Evolutionary conservation across 2,113 vertebrate genomes (phyloP).

Genomic region (Chionodraco myersi): DNA sequence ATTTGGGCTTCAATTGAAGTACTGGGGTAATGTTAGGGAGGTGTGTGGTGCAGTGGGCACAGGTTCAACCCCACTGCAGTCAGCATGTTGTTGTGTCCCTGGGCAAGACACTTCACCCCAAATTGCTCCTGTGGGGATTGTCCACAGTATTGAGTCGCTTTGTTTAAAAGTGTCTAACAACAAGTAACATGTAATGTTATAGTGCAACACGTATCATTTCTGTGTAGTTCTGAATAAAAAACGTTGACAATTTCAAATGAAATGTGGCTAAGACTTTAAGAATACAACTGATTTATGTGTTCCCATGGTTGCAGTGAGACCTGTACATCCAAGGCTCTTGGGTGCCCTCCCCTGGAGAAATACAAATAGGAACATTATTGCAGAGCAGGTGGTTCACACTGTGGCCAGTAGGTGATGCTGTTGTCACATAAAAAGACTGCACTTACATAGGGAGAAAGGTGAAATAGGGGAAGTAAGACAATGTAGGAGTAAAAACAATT

Average conservation of each 20-base stretch:
- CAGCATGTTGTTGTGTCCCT: too few species aligned
- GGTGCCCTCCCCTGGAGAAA: constrained; percentile 81
- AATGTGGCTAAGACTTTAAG: constrained; percentile 39
- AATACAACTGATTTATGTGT: constrained; percentile 43
- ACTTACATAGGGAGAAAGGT: not conserved
- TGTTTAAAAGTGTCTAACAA: too few species aligned
- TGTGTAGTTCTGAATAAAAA: constrained; percentile 41
- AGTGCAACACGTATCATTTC: constrained; percentile 22
- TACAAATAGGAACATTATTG: not conserved
- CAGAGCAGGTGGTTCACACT: not conserved
- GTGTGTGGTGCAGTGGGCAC: too few species aligned
- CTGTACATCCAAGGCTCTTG: constrained; percentile 66
- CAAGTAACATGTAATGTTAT: not conserved
- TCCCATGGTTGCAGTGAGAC: not conserved
- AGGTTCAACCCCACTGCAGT: too few species aligned
- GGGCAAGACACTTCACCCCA: too few species aligned
- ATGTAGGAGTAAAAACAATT: constrained; percentile 19
- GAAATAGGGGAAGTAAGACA: not conserved
- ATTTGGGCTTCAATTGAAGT: not conserved
- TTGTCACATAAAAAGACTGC: constrained; percentile 37
- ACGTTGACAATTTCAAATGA: constrained; percentile 51
- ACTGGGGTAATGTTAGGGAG: not conserved
- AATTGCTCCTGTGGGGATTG: too few species aligned
- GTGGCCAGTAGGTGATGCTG: constrained; percentile 66
- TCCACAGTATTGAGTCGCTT: too few species aligned